These are phyloP conservation scores for Rhadina sibilatrix DNA, from an alignment of 2,113 vertebrate genomes.

Conservation along the genomic window DNA sequence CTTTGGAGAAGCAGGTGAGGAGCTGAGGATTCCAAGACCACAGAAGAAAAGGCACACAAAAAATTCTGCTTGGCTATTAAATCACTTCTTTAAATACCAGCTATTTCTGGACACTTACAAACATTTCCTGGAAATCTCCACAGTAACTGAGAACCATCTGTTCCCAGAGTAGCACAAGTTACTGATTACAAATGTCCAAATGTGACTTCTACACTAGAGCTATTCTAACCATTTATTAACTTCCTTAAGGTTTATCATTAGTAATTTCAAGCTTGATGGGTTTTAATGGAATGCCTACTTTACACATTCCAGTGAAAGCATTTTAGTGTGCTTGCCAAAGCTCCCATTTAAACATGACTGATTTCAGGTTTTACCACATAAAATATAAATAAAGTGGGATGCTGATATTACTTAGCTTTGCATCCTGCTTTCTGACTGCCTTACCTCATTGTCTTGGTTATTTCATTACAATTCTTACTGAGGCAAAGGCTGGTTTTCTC, in stretches of 20 bases:
- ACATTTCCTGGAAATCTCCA: constrained; percentile 18
- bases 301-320: not conserved
- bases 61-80: not conserved
- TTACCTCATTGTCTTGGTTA: not conserved
- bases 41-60: not conserved
- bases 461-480: not conserved
- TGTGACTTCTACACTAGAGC: not conserved
- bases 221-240: constrained; percentile 9
- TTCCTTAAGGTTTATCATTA: not conserved
- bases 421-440: not conserved
- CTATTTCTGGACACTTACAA: not conserved
- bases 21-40: not conserved
- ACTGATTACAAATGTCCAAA: not conserved
- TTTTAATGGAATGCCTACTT: constrained; percentile 1
- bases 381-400: not conserved
- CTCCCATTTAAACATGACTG: not conserved
- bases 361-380: not conserved
- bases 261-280: not conserved
- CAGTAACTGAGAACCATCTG: not conserved
- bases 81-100: not conserved
- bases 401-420: not conserved
- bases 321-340: not conserved
- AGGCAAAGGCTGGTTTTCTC: not conserved
- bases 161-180: not conserved
- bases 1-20: not conserved